Percentiles rank a stretch among this genome's conserved stretches.
Conservation (phyloP, 2,797 vertebrate genomes). For the Parambassis ranga region DNA sequence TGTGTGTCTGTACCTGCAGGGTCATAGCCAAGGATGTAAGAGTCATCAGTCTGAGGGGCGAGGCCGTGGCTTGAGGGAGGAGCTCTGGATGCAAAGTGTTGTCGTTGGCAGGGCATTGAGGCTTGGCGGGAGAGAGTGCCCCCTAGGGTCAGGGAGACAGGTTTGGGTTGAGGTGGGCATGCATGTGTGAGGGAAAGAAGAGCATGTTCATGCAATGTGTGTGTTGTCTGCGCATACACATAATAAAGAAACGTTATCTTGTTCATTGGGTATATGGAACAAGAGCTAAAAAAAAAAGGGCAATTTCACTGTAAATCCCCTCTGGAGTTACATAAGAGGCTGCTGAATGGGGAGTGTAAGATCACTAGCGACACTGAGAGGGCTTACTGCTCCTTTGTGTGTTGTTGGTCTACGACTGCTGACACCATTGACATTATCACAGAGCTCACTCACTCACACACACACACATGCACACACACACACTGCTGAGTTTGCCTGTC, state of each 20-base stretch:
- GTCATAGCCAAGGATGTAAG: constrained; percentile 59
- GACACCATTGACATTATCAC: constrained; percentile 66
- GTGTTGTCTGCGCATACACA: background rate
- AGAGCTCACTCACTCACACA: constrained; percentile 20
- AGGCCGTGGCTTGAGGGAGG: constrained; percentile 55
- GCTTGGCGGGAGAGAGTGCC: constrained; percentile 78
- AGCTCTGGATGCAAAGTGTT: constrained; percentile 78
- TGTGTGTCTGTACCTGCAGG: constrained; percentile 56
- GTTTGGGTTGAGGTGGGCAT: constrained; percentile 40
- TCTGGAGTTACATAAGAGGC: constrained; percentile 47
- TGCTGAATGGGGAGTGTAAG: constrained; percentile 41
- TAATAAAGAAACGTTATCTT: background rate
- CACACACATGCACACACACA: constrained; percentile 8
- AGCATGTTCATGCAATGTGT: constrained; percentile 8
- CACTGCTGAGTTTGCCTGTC: constrained; percentile 54
- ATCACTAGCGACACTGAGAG: constrained; percentile 53
- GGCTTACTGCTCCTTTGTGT: constrained; percentile 55
- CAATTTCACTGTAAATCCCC: constrained; percentile 20
- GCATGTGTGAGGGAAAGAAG: constrained; percentile 32
- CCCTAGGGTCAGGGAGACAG: constrained; percentile 75
- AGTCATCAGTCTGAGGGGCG: constrained; percentile 61
- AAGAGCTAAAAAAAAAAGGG: constrained; percentile 24
- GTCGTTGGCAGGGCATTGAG: constrained; percentile 72
- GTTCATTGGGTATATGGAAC: background rate
- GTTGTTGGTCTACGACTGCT: constrained; percentile 46